A percentile compares a stretch with the other conserved stretches of the same genome.
phyloP scores from a whole-genome alignment of 2,113 vertebrate genomes.

The Patagioenas fasciata region DNA sequence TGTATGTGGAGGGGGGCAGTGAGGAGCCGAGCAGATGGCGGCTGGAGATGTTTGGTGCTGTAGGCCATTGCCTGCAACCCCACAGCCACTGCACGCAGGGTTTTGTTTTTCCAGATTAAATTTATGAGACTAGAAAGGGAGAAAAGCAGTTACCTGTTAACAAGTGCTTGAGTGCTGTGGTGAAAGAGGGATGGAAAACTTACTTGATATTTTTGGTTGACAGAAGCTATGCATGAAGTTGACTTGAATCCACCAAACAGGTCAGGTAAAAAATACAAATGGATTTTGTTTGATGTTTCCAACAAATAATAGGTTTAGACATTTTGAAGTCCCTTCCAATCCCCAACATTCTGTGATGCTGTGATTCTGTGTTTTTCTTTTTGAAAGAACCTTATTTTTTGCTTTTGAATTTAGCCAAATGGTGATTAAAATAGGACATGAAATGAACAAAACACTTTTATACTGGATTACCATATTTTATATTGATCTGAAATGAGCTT shows the following conservation, averaged over 20 bases:
- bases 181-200: not conserved
- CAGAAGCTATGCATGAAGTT: not conserved
- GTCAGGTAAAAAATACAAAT: not conserved
- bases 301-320: not conserved
- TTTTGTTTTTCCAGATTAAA: not conserved
- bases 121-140: not conserved
- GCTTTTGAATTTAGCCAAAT: not conserved
- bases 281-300: not conserved
- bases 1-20: not conserved
- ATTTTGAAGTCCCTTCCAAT: too few relatives aligned
- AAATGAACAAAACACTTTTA: not conserved
- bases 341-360: too few relatives aligned
- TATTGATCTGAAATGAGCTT: not conserved
- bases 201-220: not conserved
- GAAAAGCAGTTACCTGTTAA: not conserved
- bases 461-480: not conserved
- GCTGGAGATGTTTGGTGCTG: rapidly evolving
- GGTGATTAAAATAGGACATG: not conserved
- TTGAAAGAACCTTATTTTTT: too few relatives aligned
- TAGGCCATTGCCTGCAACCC: rapidly evolving
- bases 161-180: rapidly evolving
- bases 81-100: not conserved
- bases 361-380: too few relatives aligned
- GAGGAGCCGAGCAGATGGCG: not conserved
- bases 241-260: not conserved